phyloP scores from a whole-genome alignment of 2,797 vertebrate genomes.

The Alca torda region DNA sequence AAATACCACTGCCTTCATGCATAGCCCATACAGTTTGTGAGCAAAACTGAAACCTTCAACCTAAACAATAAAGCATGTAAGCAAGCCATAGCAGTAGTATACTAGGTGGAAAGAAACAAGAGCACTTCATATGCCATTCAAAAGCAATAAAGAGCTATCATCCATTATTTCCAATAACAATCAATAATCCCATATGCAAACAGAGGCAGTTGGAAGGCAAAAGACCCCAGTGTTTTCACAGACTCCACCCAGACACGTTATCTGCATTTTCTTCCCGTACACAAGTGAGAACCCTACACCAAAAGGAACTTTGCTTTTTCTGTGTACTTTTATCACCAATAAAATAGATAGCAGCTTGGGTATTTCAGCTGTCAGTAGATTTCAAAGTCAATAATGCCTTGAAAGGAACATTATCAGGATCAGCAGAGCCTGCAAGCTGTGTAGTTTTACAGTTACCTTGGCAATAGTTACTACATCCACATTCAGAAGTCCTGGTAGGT shows the following conservation, averaged over 20 bases:
- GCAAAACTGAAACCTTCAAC: neutral
- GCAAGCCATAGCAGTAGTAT: neutral
- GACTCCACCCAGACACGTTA: neutral
- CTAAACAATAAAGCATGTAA: neutral
- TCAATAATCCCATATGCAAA: neutral
- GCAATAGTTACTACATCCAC: neutral
- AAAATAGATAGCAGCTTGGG: neutral
- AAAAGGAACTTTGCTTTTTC: neutral
- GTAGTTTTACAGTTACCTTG: neutral
- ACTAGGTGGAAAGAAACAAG: neutral
- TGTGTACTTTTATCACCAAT: neutral
- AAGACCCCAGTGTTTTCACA: neutral
- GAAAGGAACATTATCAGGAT: neutral
- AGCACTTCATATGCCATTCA: neutral
- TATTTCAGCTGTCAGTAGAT: neutral
- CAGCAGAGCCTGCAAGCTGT: neutral
- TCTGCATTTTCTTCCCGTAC: fast-evolving
- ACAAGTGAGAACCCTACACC: neutral
- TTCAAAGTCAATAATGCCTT: neutral
- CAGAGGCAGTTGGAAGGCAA: neutral
- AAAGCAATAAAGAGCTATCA: neutral
- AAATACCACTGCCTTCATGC: neutral
- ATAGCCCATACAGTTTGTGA: fast-evolving
- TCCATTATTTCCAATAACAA: neutral
- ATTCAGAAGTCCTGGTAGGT: neutral